Evolutionary conservation across 2,888 invertebrate genomes (phyloP), one percentile per base, ranked within the genome.

Genomic region (Aleiodes leptofemur): DNA sequence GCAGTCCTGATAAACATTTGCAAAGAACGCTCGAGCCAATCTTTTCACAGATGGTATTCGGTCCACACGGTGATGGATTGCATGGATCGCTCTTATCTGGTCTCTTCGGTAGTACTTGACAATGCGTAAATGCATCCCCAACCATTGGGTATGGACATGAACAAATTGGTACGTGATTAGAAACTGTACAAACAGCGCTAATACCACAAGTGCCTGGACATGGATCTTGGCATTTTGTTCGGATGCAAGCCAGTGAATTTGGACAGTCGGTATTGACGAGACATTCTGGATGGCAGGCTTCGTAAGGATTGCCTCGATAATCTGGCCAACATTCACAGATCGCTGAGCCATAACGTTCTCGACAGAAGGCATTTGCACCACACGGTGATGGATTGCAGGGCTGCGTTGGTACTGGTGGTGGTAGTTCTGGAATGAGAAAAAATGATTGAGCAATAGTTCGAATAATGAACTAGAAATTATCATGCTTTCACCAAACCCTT

Each of bases 141-240:
- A 93, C 90, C 84, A 93, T 93, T 80, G 93, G 93, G 64, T 90
- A 83, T 9, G 91, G 90, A 82, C 96, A 96, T 71, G 92, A 92
- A 86, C 97, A 97, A 79, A 94, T 93, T 5, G 96, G 95, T 79
- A 94, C 90, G 85, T 96, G 96, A 82, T 94, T 93, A 69, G 93
- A 91, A 6, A 95, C 92, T 23, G 94, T 94, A 90, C 94, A 92
- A 81, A 92, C 90, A 5, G 96, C 94, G 85, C 94, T 94, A 53
- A 92, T 90, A 53, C 96, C 96, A 84, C 96, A 96, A 59, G 94
- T 92, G 56, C 95, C 96, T 69, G 92, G 91, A 82, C 96, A 95
- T 69, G 95, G 94, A 86, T 95, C 93, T 85, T 92, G 91, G 85
- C 95, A 95, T 88, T 93, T 93, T 75, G 92, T 93, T 79, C 92